Conservation (phyloP, 1,140 invertebrate species). For the Pararge aegeria region DNA sequence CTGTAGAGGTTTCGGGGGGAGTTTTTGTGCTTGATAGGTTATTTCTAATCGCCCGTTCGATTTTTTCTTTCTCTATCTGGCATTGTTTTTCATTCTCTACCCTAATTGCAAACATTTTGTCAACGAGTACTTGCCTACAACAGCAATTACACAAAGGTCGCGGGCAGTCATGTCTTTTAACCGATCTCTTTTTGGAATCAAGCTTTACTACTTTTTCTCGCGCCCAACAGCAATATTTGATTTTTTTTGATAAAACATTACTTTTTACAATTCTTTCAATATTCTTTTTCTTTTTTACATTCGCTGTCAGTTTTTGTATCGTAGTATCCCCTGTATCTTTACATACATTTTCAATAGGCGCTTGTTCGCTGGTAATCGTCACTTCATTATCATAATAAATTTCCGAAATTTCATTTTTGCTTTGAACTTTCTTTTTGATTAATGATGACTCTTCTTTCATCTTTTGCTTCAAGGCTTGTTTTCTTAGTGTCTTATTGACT, state of each 20-base stretch:
- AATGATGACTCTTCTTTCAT: not conserved
- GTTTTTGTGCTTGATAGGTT: not conserved
- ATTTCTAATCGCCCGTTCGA: not conserved
- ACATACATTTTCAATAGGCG: not conserved
- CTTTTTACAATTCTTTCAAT: not conserved
- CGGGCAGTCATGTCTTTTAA: constrained; percentile 15
- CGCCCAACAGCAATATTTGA: constrained; percentile 34
- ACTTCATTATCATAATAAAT: constrained; percentile 1
- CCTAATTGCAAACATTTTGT: constrained; percentile 4
- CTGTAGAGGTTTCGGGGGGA: not conserved
- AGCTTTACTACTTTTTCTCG: constrained; percentile 19
- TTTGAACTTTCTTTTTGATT: not conserved
- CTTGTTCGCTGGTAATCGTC: not conserved
- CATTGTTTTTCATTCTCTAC: not conserved
- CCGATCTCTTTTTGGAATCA: not conserved
- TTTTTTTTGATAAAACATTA: constrained; percentile 1
- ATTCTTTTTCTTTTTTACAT: not conserved
- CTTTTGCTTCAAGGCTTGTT: not conserved
- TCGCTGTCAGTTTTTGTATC: not conserved
- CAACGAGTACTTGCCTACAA: constrained; percentile 25
- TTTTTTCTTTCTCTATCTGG: not conserved
- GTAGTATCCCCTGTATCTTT: not conserved
- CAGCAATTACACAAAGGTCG: constrained; percentile 27
- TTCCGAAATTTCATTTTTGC: not conserved
- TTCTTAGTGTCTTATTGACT: not conserved